phyloP scores from a whole-genome alignment of 2,797 vertebrate genomes.

The Cyprinodon diabolis region DNA sequence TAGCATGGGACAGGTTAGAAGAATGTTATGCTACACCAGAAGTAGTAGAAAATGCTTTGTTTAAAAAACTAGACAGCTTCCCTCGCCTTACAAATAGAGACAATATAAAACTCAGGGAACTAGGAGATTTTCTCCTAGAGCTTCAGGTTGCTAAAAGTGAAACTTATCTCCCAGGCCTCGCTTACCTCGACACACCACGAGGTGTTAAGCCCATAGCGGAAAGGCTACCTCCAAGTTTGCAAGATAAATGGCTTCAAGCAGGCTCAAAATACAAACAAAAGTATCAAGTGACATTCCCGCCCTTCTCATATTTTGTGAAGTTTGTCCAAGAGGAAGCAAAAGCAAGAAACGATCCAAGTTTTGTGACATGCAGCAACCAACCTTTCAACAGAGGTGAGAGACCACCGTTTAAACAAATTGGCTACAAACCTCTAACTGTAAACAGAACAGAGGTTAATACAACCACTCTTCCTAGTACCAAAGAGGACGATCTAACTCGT shows the following conservation, averaged over 20 bases:
- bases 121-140: too few relatives aligned
- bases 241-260: neutral
- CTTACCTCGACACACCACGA: neutral
- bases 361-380: neutral
- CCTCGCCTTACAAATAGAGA: too few relatives aligned
- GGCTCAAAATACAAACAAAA: neutral
- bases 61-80: too few relatives aligned
- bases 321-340: neutral
- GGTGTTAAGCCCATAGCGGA: neutral
- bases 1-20: too few relatives aligned
- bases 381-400: too few relatives aligned
- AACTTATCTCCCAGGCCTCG: too few relatives aligned
- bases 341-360: neutral
- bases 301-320: conserved; percentile 1
- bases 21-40: too few relatives aligned
- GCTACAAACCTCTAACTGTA: neutral
- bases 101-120: too few relatives aligned
- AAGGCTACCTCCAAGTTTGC: neutral
- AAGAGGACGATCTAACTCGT: neutral
- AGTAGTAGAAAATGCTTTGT: too few relatives aligned
- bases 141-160: too few relatives aligned
- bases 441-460: neutral
- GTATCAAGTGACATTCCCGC: neutral
- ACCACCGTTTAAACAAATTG: too few relatives aligned
- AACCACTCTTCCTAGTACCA: neutral